Evolutionary conservation across 2,797 vertebrate genomes (phyloP), one percentile per base, ranked within the genome.

Genomic region (Nothura maculosa): DNA sequence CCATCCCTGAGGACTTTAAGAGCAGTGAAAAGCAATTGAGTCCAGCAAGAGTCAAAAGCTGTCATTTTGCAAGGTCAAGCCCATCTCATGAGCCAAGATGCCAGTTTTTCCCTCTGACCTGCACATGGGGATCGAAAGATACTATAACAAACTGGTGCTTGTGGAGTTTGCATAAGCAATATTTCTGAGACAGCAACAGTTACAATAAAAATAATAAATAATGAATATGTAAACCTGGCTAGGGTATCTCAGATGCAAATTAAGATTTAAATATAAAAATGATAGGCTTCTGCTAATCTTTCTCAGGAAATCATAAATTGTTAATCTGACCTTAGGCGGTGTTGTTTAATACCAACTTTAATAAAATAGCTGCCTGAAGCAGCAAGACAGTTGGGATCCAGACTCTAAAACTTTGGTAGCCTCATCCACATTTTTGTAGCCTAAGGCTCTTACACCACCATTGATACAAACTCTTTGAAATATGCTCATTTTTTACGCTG

Each of bases 271-370:
- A 97, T 97, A 97, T 97, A 96, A 97, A 97, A 97, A 97, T 93
- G 88, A 97, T 97, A 97, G 94, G 94, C 90, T 97, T 94, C 92
- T 96, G 92, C 85, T 98, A 97, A 98, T 98, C 93, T 95, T 98
- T 94, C 92, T 97, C 96, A 95, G 95, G 93, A 97, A 97, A 93
- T 90, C 93, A 97, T 97, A 97, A 97, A 98, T 97, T 97, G 93
- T 98, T 98, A 98, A 98, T 97, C 97, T 97, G 94, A 95, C 97
- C 96, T 92, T 89, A 94, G 97, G 98, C 96, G 50, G 91, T 96
- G 96, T 96, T 97, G 95, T 97, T 98, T 98, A 98, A 97, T 98
- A 97, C 93, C 88, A 96, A 97, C 95, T 97, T 98, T 98, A 98
- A 98, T 98, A 98, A 98, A 97, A 98, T 96, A 97, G 95, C 96